These are phyloP conservation scores for Amblyjoppa proteus DNA, from an alignment of 2,888 invertebrate species.

Conservation along the genomic window DNA sequence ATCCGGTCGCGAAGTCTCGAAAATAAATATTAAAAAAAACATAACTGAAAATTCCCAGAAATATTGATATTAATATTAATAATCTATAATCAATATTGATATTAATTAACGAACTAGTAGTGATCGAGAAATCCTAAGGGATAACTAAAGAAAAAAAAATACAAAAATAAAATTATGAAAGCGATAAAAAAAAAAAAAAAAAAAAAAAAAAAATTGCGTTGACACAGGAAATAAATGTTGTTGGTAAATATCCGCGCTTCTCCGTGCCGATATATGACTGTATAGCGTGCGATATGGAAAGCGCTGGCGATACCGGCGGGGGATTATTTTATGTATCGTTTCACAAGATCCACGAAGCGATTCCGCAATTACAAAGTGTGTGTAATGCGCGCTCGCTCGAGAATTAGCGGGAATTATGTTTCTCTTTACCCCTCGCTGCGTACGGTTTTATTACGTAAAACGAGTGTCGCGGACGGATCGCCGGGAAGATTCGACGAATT, in stretches of 20 bases:
- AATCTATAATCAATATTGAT: too few species aligned
- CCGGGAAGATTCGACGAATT: slow-evolving; percentile 56
- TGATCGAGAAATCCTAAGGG: too few species aligned
- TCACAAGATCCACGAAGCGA: slow-evolving; percentile 12
- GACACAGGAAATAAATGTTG: not conserved
- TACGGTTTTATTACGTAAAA: slow-evolving; percentile 36
- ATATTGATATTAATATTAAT: too few species aligned
- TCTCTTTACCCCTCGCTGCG: slow-evolving; percentile 50
- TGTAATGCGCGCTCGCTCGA: slow-evolving; percentile 22
- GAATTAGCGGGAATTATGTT: slow-evolving; percentile 55
- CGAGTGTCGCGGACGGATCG: slow-evolving; percentile 41
- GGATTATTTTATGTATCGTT: slow-evolving; percentile 3
- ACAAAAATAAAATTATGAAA: too few species aligned
- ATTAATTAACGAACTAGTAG: too few species aligned
- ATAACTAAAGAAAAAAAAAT: too few species aligned
- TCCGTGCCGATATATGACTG: not conserved
- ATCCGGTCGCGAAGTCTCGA: not conserved
- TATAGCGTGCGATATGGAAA: not conserved
- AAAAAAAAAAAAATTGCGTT: not conserved
- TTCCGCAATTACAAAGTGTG: slow-evolving; percentile 3
- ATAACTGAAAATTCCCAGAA: too few species aligned
- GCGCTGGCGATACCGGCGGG: not conserved
- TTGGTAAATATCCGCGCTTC: not conserved
- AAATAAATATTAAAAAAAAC: too few species aligned
- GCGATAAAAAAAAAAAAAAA: not conserved